phyloP scores from a whole-genome alignment of 2,888 invertebrate species.

The Merodon equestris region DNA sequence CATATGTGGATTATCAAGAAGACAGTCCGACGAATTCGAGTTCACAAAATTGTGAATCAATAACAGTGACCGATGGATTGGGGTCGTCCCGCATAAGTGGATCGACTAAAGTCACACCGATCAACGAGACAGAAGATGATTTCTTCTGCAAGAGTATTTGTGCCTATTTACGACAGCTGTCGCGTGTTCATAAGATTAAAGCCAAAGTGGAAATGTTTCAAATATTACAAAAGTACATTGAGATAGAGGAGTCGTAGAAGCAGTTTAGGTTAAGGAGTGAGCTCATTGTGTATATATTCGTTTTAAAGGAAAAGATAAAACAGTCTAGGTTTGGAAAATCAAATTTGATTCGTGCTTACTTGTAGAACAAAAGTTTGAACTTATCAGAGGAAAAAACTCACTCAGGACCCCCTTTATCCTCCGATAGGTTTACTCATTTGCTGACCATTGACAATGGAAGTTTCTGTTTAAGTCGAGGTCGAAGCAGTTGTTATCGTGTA shows the following conservation, averaged over 20 bases:
- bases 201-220: slow-evolving; percentile 78
- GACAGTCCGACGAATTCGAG: slow-evolving; percentile 5
- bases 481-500: too few species aligned
- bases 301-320: too few species aligned
- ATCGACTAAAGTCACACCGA: background rate
- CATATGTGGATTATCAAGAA: slow-evolving; percentile 35
- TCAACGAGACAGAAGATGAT: slow-evolving; percentile 74
- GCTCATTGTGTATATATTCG: too few species aligned
- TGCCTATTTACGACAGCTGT: slow-evolving; percentile 74
- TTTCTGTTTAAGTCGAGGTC: too few species aligned
- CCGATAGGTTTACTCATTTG: too few species aligned
- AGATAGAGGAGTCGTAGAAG: slow-evolving; percentile 72
- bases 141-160: slow-evolving; percentile 77
- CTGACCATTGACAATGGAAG: too few species aligned
- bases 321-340: too few species aligned
- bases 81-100: slow-evolving; percentile 12
- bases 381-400: too few species aligned
- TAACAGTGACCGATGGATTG: background rate
- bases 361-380: too few species aligned
- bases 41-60: slow-evolving; percentile 8
- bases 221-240: slow-evolving; percentile 76
- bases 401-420: too few species aligned
- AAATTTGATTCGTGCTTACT: too few species aligned
- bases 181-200: slow-evolving; percentile 76
- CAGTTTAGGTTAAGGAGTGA: too few species aligned